Conservation (phyloP, 37 sponge, comb jelly and placozoan genomes). For the Ianthella basta region DNA sequence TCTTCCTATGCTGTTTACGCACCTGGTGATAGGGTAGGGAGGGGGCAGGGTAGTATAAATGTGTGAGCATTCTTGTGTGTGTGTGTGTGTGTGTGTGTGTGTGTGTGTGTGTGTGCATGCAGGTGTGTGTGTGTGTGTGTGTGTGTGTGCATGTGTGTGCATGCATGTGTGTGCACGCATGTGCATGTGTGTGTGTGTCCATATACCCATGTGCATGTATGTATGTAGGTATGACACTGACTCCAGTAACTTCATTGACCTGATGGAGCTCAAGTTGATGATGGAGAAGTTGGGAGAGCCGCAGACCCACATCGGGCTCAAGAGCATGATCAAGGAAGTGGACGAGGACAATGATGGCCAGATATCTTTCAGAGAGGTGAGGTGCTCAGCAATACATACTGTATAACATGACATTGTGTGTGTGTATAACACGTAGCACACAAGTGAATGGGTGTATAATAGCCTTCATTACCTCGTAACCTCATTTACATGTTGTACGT, state of each 20-base stretch:
- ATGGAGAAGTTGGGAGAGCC: conserved; percentile 95
- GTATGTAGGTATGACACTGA: conserved; percentile 80
- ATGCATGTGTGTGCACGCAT: neutral
- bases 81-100: too few species aligned
- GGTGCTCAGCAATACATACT: neutral
- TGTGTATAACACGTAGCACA: neutral
- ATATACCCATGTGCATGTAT: neutral
- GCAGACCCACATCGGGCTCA: conserved; percentile 87
- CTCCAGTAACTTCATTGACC: conserved; percentile 77
- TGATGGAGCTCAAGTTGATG: conserved; percentile 94
- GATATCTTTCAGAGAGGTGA: conserved; percentile 90
- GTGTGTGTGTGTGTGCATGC: too few species aligned
- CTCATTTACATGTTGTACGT: too few species aligned
- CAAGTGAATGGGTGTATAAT: too few species aligned
- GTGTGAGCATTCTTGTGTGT: too few species aligned
- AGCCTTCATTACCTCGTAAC: too few species aligned
- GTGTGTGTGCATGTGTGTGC: neutral
- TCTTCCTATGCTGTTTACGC: too few species aligned
- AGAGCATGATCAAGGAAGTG: conserved; percentile 87
- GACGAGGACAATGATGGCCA: conserved; percentile 90
- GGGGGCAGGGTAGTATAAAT: too few species aligned
- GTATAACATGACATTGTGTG: neutral
- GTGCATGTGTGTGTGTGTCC: neutral
- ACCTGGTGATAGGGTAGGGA: too few species aligned
- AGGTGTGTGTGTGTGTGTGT: too few species aligned